These are phyloP conservation scores for Xiphias gladius DNA, from an alignment of 2,113 vertebrate genomes.

Conservation along the genomic window DNA sequence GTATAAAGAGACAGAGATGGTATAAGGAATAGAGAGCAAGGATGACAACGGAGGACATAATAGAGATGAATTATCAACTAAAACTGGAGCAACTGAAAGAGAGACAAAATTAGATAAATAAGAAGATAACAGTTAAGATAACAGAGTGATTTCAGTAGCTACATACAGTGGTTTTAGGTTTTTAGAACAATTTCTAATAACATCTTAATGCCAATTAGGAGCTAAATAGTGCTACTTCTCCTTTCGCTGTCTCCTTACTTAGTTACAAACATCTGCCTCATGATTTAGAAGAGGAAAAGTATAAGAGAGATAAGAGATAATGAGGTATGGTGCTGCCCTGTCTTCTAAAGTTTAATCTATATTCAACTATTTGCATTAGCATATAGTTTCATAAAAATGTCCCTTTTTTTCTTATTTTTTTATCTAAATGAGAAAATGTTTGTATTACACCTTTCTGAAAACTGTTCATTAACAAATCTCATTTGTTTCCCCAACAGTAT, in stretches of 20 bases:
- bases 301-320: background rate
- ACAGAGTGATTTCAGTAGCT: background rate
- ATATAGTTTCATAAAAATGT: background rate
- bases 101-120: background rate
- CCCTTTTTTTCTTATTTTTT: no score
- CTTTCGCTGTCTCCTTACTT: background rate
- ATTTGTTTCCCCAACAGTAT: background rate
- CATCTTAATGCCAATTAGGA: background rate
- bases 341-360: background rate
- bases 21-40: conserved; percentile 26
- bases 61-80: conserved; percentile 33
- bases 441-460: no score
- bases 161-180: background rate
- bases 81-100: conserved; percentile 26
- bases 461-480: background rate
- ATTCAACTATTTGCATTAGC: background rate
- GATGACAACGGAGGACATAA: conserved; percentile 19
- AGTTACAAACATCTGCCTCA: background rate
- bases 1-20: conserved; percentile 17
- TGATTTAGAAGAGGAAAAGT: background rate
- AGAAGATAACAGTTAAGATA: background rate
- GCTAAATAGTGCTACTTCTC: background rate
- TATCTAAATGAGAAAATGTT: no score
- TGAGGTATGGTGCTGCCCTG: background rate
- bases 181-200: background rate